Evolutionary conservation across 2,797 vertebrate species (phyloP).

Genomic region (Enteromius anoplus): DNA sequence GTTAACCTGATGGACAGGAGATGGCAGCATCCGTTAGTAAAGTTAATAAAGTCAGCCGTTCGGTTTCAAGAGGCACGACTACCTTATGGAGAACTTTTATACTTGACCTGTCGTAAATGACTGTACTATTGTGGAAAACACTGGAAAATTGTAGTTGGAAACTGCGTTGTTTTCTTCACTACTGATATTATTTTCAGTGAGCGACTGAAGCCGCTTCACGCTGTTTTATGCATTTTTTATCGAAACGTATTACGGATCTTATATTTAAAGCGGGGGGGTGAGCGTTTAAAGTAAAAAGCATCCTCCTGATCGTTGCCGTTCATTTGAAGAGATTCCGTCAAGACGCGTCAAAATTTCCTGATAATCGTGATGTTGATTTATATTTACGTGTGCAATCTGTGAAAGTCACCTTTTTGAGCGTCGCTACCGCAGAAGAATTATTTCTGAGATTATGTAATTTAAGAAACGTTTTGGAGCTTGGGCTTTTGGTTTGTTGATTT

Average conservation of each 20-base stretch:
- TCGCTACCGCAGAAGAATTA: slow-evolving; percentile 7
- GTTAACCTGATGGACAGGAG: slow-evolving; percentile 41
- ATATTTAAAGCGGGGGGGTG: slow-evolving; percentile 6
- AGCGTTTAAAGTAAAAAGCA: not conserved
- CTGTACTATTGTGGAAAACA: slow-evolving; percentile 65
- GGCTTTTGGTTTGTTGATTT: not conserved
- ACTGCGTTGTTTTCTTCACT: slow-evolving; percentile 57
- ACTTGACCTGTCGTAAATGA: slow-evolving; percentile 68
- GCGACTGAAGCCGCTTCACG: slow-evolving; percentile 1
- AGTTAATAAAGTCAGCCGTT: slow-evolving; percentile 2
- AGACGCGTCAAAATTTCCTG: not conserved
- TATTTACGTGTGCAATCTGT: slow-evolving; percentile 52
- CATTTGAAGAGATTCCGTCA: slow-evolving; percentile 3
- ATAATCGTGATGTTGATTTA: slow-evolving; percentile 30
- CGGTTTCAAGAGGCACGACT: not conserved
- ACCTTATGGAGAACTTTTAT: slow-evolving; percentile 35
- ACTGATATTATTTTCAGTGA: slow-evolving; percentile 50
- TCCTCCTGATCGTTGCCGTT: not conserved
- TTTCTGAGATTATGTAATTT: slow-evolving; percentile 21
- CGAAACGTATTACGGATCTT: slow-evolving; percentile 23
- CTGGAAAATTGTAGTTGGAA: slow-evolving; percentile 46
- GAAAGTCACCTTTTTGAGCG: slow-evolving; percentile 10
- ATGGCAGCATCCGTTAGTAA: not conserved
- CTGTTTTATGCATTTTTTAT: slow-evolving; percentile 30
- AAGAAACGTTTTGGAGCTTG: not conserved